Percentiles rank a stretch among this genome's conserved stretches.
phyloP scores from a whole-genome alignment of 2,113 vertebrate species.

The Epinephelus lanceolatus region DNA sequence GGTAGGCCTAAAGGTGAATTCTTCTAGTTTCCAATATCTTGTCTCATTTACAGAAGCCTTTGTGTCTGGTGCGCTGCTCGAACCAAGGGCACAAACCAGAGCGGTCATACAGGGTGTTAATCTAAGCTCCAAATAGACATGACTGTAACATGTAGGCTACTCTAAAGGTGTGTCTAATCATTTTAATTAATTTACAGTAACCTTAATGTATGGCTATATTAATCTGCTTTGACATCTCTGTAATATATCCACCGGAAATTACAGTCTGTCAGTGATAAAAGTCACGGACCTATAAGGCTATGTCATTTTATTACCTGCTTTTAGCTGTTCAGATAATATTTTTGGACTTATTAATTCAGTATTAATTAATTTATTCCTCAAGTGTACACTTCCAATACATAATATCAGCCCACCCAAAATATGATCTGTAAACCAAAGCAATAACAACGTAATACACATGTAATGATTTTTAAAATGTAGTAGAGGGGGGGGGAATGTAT shows the following conservation, averaged over 20 bases:
- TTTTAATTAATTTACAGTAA: neutral
- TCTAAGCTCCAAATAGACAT: neutral
- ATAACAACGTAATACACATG: neutral
- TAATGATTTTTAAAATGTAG: too few relatives aligned
- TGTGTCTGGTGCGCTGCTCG: conserved; percentile 44
- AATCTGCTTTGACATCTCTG: conserved; percentile 1
- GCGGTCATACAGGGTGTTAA: neutral
- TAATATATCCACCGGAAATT: neutral
- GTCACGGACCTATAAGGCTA: neutral
- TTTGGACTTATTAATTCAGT: neutral
- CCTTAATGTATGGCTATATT: neutral
- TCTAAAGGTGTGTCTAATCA: neutral
- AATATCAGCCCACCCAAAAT: neutral
- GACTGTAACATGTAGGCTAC: neutral
- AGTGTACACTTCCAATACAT: neutral
- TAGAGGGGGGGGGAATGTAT: neutral
- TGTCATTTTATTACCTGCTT: neutral
- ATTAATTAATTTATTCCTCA: neutral
- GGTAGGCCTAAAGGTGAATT: conserved; percentile 86
- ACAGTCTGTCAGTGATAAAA: neutral
- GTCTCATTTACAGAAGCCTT: conserved; percentile 16
- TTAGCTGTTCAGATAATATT: neutral
- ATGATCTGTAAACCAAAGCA: neutral
- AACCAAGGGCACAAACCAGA: conserved; percentile 21
- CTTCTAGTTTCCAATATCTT: conserved; percentile 40